Conservation (phyloP, 2,113 vertebrate genomes). For the Climacteris rufus region DNA sequence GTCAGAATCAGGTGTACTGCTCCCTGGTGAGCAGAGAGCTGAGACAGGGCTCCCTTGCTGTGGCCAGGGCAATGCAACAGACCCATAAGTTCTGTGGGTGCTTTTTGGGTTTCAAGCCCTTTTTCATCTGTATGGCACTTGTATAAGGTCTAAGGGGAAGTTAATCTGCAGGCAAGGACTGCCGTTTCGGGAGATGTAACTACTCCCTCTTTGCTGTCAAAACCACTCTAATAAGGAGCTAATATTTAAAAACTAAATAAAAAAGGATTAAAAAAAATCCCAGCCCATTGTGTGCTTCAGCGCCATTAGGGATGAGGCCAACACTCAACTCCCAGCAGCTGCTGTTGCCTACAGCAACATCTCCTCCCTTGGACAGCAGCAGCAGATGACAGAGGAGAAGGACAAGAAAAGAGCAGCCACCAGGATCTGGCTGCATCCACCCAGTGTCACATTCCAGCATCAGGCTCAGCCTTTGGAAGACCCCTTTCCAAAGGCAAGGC, state of each 20-base stretch:
- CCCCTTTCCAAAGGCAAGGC: not conserved
- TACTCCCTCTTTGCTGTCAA: not conserved
- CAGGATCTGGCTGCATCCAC: not conserved
- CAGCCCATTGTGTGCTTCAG: not conserved
- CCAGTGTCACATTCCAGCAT: not conserved
- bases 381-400: not conserved
- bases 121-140: not conserved
- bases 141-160: not conserved
- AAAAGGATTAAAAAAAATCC: not conserved
- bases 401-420: not conserved
- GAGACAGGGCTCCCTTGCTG: rapidly evolving
- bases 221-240: not conserved
- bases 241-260: slow-evolving; percentile 9
- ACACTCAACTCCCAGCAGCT: slow-evolving; percentile 31
- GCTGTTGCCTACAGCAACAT: not conserved
- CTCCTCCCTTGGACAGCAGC: not conserved
- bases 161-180: not conserved
- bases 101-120: not conserved
- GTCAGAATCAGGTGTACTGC: rapidly evolving
- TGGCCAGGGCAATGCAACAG: not conserved
- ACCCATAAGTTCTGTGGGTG: not conserved
- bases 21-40: not conserved
- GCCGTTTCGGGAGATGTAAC: not conserved
- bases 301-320: not conserved
- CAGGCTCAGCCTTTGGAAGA: not conserved